A percentile compares a stretch with the other conserved stretches of the same genome.
Conservation (phyloP, 1,140 invertebrate genomes). For the Carposina sasakii region DNA sequence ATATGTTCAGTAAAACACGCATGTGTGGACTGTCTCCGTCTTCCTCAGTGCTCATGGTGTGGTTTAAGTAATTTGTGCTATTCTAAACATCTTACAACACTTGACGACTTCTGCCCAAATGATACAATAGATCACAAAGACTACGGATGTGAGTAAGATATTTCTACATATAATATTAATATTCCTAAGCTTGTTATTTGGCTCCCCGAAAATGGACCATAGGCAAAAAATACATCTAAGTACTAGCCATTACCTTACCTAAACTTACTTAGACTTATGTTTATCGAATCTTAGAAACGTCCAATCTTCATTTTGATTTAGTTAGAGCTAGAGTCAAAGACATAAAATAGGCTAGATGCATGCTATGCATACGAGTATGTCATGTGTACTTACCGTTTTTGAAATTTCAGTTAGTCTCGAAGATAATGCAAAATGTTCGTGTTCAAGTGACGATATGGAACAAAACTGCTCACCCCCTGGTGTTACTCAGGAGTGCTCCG, state of each 20-base stretch:
- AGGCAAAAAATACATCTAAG: too few relatives aligned
- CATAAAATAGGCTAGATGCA: too few relatives aligned
- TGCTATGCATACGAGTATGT: too few relatives aligned
- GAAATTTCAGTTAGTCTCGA: conserved; percentile 48
- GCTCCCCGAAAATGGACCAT: too few relatives aligned
- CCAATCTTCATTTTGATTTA: too few relatives aligned
- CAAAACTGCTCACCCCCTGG: conserved; percentile 37
- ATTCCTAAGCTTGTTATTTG: too few relatives aligned
- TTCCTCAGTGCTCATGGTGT: conserved; percentile 58
- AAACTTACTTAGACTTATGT: too few relatives aligned
- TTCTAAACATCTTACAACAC: conserved; percentile 30
- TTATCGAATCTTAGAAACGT: too few relatives aligned
- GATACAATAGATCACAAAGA: conserved; percentile 32
- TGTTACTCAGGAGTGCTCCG: conserved; percentile 36
- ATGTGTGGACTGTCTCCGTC: conserved; percentile 49
- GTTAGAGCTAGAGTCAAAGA: too few relatives aligned
- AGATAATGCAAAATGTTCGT: conserved; percentile 52
- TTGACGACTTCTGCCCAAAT: conserved; percentile 37
- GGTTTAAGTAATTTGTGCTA: conserved; percentile 43
- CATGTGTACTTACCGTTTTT: too few relatives aligned
- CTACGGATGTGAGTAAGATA: conserved; percentile 58
- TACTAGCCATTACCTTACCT: too few relatives aligned
- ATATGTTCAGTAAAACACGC: conserved; percentile 49
- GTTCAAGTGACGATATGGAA: conserved; percentile 27
- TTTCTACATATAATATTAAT: too few relatives aligned